Percentiles rank a stretch among this genome's conserved stretches.
Evolutionary conservation across 2,797 vertebrate species (phyloP).

Genomic region (Molossus alvarezi): DNA sequence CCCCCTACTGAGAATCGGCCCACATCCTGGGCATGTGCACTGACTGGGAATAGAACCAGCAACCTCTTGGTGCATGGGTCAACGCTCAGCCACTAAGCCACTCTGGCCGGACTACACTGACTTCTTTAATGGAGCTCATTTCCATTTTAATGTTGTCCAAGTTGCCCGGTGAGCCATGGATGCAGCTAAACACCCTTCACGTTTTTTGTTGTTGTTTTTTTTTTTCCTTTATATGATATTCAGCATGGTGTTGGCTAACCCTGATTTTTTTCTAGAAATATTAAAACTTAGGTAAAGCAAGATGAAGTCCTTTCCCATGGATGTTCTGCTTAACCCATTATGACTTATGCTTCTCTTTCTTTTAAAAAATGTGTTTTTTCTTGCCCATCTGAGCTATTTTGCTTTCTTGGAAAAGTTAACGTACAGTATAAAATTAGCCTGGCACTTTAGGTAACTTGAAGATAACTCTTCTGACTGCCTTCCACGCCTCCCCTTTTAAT

Average conservation of each 20-base stretch:
- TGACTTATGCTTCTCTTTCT: slow-evolving; percentile 44
- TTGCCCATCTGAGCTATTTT: slow-evolving; percentile 82
- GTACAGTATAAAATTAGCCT: slow-evolving; percentile 77
- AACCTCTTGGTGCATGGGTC: too few species aligned
- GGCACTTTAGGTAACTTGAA: slow-evolving; percentile 86
- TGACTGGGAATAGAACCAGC: too few species aligned
- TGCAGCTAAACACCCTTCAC: slow-evolving; percentile 22
- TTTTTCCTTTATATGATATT: slow-evolving; percentile 46
- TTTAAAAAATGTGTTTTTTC: neutral
- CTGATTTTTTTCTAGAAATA: slow-evolving; percentile 52
- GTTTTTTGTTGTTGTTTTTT: too few species aligned
- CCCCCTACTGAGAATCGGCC: too few species aligned
- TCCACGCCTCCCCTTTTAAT: slow-evolving; percentile 72
- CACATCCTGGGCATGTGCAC: too few species aligned
- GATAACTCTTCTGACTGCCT: slow-evolving; percentile 80
- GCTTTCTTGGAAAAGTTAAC: slow-evolving; percentile 81
- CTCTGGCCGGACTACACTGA: neutral
- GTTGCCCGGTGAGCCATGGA: neutral
- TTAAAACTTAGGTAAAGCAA: slow-evolving; percentile 74
- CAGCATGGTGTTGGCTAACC: slow-evolving; percentile 58
- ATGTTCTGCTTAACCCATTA: slow-evolving; percentile 63
- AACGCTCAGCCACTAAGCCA: too few species aligned
- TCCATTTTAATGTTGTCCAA: slow-evolving; percentile 52
- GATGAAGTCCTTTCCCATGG: slow-evolving; percentile 47
- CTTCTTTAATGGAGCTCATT: slow-evolving; percentile 53